A percentile compares a stretch with the other conserved stretches of the same genome.
These are phyloP conservation scores for Epistrophe grossulariae DNA, from an alignment of 2,888 invertebrate genomes.

Conservation along the genomic window DNA sequence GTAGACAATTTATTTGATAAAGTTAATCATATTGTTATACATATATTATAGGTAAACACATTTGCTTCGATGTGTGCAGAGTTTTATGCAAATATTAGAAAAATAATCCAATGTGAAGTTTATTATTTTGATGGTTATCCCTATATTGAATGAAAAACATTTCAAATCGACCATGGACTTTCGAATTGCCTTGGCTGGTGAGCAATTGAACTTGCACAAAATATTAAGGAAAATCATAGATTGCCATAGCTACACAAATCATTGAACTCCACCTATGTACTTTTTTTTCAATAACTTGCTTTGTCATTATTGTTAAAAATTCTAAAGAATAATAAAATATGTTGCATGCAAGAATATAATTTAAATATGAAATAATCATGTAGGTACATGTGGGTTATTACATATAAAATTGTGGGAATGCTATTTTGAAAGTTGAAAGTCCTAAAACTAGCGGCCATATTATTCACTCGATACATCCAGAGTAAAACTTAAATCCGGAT, in stretches of 20 bases:
- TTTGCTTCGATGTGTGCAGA: not conserved
- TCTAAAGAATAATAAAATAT: too few relatives aligned
- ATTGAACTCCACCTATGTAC: not conserved
- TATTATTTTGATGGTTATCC: not conserved
- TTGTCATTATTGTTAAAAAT: too few relatives aligned
- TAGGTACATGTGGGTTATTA: too few relatives aligned
- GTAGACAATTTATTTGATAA: slow-evolving; percentile 25
- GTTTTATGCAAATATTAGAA: slow-evolving; percentile 22
- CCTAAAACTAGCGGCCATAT: too few relatives aligned
- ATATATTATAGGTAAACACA: not conserved
- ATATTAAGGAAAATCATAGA: not conserved
- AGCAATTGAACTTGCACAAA: not conserved
- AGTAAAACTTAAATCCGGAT: too few relatives aligned
- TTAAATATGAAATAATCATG: too few relatives aligned
- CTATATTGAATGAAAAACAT: not conserved
- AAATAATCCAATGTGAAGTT: not conserved
- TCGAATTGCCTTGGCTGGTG: not conserved
- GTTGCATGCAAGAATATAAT: too few relatives aligned
- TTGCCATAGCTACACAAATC: not conserved
- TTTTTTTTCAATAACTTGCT: too few relatives aligned
- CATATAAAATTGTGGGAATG: too few relatives aligned
- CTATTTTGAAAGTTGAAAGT: too few relatives aligned
- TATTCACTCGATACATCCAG: too few relatives aligned
- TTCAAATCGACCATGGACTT: slow-evolving; percentile 9
- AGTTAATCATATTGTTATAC: not conserved